Evolutionary conservation across 2,113 vertebrate genomes (phyloP).

Genomic region (Larimichthys polyactis): DNA sequence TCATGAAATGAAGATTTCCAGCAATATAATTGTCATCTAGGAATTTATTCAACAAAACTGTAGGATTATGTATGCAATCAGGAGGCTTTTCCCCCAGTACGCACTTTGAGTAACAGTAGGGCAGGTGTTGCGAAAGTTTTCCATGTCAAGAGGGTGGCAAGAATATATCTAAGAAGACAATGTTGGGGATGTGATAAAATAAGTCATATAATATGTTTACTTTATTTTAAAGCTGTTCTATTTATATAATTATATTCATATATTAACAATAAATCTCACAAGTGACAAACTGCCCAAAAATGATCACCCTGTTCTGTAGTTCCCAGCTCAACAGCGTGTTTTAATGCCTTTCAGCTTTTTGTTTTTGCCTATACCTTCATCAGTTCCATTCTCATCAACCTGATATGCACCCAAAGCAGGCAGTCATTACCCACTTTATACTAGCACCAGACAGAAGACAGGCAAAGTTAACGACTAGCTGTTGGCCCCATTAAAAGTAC

Average conservation of each 20-base stretch:
- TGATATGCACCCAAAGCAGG: no score
- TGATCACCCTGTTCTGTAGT: neutral
- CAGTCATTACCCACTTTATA: no score
- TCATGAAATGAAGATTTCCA: neutral
- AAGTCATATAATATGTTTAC: no score
- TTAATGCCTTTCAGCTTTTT: no score
- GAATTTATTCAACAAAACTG: constrained; percentile 6
- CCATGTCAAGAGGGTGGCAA: no score
- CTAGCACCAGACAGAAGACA: no score
- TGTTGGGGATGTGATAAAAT: no score
- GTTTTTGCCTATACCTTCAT: no score
- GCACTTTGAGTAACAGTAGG: neutral
- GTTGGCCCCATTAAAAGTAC: no score
- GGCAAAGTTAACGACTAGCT: no score
- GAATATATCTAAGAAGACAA: no score
- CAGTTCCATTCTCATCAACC: no score
- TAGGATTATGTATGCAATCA: neutral
- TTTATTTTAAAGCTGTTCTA: neutral
- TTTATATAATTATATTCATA: neutral
- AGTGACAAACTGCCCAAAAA: neutral
- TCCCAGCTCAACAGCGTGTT: neutral
- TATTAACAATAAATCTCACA: neutral
- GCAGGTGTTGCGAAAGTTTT: neutral
- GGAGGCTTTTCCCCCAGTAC: neutral
- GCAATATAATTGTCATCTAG: neutral